phyloP scores from a whole-genome alignment of 2,797 vertebrate species.

The Aphelocoma californica region DNA sequence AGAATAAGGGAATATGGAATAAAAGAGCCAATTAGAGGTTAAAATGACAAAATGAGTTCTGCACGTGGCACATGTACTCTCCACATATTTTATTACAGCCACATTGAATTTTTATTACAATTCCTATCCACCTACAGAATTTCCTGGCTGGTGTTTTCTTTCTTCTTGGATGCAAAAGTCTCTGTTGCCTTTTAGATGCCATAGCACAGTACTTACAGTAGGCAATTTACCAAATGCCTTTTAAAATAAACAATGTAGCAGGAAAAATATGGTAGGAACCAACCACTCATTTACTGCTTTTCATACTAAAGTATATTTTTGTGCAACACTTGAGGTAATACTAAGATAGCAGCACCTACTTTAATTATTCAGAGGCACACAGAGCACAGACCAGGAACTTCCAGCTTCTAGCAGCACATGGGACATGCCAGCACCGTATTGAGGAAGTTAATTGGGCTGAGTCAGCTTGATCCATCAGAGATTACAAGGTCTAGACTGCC shows the following conservation, averaged over 20 bases:
- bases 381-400: neutral
- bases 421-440: neutral
- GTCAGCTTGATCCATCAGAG: neutral
- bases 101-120: slow-evolving; percentile 25
- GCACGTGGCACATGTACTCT: neutral
- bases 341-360: neutral
- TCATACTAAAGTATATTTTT: neutral
- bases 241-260: neutral
- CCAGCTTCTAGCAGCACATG: neutral
- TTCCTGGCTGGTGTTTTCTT: neutral
- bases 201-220: neutral
- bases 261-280: neutral
- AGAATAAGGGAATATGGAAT: neutral
- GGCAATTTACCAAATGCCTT: neutral
- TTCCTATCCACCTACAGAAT: slow-evolving; percentile 34
- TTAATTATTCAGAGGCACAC: neutral
- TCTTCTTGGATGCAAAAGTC: neutral
- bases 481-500: neutral
- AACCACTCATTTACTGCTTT: neutral
- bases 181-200: neutral
- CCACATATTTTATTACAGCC: neutral
- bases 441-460: neutral
- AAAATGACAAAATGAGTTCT: slow-evolving; percentile 19
- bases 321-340: neutral
- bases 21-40: neutral